Conservation (phyloP, 2,797 vertebrate species). For the Periophthalmus magnuspinnatus region DNA sequence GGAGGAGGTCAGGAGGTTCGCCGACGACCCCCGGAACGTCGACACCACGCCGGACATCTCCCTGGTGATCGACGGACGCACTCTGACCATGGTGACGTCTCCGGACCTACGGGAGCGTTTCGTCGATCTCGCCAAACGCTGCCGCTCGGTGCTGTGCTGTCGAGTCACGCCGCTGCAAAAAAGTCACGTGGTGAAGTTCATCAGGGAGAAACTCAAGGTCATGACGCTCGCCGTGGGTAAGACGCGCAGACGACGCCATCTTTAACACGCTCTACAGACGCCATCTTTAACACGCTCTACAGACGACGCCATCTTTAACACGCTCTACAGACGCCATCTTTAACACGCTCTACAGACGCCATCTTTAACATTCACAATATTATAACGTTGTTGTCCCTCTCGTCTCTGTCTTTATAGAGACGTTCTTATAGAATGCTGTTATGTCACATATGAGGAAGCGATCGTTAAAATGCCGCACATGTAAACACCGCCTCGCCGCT, state of each 20-base stretch:
- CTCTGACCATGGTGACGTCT: conserved; percentile 79
- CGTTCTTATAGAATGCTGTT: too few species aligned
- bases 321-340: too few species aligned
- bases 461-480: too few species aligned
- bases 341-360: too few species aligned
- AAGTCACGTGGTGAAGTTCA: conserved; percentile 84
- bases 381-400: too few species aligned
- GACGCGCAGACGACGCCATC: neutral
- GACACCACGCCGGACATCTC: conserved; percentile 69
- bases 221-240: conserved; percentile 93
- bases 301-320: too few species aligned
- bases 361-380: too few species aligned
- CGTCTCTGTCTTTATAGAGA: too few species aligned
- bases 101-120: conserved; percentile 83
- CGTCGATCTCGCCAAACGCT: conserved; percentile 78
- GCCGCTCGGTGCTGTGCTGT: conserved; percentile 88
- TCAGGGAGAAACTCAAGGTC: conserved; percentile 80
- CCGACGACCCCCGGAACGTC: conserved; percentile 33
- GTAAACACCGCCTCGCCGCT: too few species aligned
- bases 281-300: too few species aligned
- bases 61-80: conserved; percentile 86
- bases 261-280: too few species aligned
- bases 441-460: too few species aligned
- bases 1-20: conserved; percentile 82
- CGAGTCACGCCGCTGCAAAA: conserved; percentile 90